Conservation (phyloP, 2,113 vertebrate species). For the Trichechus manatus region DNA sequence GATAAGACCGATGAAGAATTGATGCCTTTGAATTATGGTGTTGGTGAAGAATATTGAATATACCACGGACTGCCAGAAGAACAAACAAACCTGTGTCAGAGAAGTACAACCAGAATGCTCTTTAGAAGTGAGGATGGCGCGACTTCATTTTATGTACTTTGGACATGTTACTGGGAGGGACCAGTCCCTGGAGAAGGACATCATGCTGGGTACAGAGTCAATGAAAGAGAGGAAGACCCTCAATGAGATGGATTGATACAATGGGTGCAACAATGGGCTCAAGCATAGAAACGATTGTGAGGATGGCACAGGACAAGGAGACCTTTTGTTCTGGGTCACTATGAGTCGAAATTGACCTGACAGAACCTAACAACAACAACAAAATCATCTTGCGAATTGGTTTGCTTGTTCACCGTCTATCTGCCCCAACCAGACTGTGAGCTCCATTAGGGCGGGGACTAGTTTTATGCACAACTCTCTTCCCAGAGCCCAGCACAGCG, state of each 20-base stretch:
- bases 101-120: no score
- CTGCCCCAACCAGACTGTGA: not conserved
- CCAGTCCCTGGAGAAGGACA: not conserved
- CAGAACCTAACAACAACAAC: not conserved
- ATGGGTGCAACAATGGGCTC: not conserved
- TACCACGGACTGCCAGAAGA: no score
- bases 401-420: not conserved
- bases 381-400: not conserved
- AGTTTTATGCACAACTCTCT: no score
- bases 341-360: not conserved
- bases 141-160: not conserved
- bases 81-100: no score
- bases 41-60: no score
- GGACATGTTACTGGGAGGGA: no score
- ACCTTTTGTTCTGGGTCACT: not conserved
- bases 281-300: not conserved
- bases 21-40: no score
- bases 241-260: not conserved
- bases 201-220: not conserved
- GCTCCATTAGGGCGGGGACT: no score
- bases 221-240: not conserved
- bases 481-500: no score
- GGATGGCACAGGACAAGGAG: not conserved
- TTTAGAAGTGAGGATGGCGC: not conserved
- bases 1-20: no score